phyloP scores from a whole-genome alignment of 1,140 invertebrate genomes.

The Galleria mellonella region DNA sequence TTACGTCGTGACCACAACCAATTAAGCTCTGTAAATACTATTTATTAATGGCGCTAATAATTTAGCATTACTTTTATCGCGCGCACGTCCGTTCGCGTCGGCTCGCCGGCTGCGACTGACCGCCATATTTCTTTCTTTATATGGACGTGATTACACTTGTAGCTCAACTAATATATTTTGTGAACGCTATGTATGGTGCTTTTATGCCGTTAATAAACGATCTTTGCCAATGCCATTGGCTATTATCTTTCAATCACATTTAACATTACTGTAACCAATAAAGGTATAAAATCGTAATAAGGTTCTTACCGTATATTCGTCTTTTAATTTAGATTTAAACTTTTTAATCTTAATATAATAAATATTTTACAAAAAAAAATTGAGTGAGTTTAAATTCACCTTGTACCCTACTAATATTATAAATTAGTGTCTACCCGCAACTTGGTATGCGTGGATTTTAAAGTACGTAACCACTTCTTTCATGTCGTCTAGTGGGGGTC shows the following conservation, averaged over 20 bases:
- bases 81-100: conserved; percentile 23
- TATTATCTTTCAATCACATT: not conserved
- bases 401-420: too few species aligned
- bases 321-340: too few species aligned
- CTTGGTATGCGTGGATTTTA: too few species aligned
- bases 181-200: conserved; percentile 10
- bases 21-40: conserved; percentile 23
- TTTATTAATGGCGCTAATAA: conserved; percentile 24
- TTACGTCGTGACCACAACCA: conserved; percentile 26
- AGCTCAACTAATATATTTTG: conserved; percentile 7
- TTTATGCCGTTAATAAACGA: not conserved
- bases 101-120: conserved; percentile 16
- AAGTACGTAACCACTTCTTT: too few species aligned
- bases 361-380: too few species aligned
- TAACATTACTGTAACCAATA: not conserved
- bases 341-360: too few species aligned
- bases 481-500: too few species aligned
- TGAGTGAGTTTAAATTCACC: too few species aligned
- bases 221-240: conserved; percentile 3
- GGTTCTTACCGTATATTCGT: too few species aligned
- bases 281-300: not conserved
- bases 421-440: too few species aligned
- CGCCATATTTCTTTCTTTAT: conserved; percentile 37
- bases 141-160: conserved; percentile 23
- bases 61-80: conserved; percentile 12